Evolutionary conservation across 2,888 invertebrate genomes (phyloP).

Genomic region (Cerastoderma edule): DNA sequence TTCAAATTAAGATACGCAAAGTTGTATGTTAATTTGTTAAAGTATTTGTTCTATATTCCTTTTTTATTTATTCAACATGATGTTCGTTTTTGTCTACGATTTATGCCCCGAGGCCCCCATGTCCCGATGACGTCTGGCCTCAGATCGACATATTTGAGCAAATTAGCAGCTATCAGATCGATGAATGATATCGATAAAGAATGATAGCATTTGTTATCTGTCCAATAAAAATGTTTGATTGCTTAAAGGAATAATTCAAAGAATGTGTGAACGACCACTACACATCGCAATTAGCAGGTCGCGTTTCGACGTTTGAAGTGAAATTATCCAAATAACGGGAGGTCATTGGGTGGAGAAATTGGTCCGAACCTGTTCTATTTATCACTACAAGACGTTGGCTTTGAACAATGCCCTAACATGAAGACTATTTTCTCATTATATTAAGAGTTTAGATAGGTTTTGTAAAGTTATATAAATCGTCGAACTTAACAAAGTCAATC

Average conservation of each 20-base stretch:
- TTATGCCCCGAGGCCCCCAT: constrained; percentile 10
- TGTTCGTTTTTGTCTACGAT: not conserved
- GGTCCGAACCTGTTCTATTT: too few relatives aligned
- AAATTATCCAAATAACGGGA: not conserved
- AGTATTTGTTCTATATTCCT: too few relatives aligned
- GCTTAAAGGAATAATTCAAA: constrained; percentile 21
- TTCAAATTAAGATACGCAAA: too few relatives aligned
- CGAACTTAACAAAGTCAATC: too few relatives aligned
- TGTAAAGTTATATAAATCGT: too few relatives aligned
- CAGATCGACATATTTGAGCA: constrained; percentile 17
- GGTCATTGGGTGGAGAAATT: constrained; percentile 16
- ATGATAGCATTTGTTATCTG: constrained; percentile 17
- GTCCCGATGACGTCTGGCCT: constrained; percentile 17
- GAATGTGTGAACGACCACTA: constrained; percentile 18
- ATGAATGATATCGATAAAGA: constrained; percentile 15
- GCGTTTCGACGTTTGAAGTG: not conserved
- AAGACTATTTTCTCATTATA: too few relatives aligned
- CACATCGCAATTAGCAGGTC: constrained; percentile 11
- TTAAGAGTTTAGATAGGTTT: too few relatives aligned
- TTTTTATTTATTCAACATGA: too few relatives aligned
- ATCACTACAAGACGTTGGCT: not conserved
- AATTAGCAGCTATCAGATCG: constrained; percentile 24
- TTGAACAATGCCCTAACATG: too few relatives aligned
- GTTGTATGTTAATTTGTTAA: too few relatives aligned
- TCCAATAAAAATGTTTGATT: constrained; percentile 27